Conservation (phyloP, 2,113 vertebrate species). For the Aspidoscelis tigris region DNA sequence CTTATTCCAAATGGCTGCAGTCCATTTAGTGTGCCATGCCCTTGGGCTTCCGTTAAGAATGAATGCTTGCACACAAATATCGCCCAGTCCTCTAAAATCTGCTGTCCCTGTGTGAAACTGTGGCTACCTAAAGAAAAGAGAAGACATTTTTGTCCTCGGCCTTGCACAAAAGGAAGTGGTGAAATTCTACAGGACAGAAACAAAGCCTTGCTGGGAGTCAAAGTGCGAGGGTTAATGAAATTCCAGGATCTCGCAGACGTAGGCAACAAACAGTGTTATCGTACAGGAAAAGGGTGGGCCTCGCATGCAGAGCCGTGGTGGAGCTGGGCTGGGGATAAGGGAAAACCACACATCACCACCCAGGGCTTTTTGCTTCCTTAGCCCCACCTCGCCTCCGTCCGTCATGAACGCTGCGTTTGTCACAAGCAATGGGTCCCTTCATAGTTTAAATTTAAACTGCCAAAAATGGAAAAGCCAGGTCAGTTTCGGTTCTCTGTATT, state of each 20-base stretch:
- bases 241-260: conserved; percentile 62
- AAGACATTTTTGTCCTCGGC: neutral
- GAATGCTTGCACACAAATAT: neutral
- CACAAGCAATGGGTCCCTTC: conserved; percentile 67
- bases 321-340: conserved; percentile 48
- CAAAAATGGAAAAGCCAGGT: conserved; percentile 65
- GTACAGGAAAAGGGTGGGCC: conserved; percentile 80
- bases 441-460: conserved; percentile 61
- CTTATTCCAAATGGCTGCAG: too few relatives aligned
- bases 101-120: neutral
- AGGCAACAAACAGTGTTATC: conserved; percentile 61
- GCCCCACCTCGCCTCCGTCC: conserved; percentile 55
- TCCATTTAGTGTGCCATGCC: too few relatives aligned
- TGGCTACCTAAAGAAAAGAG: neutral
- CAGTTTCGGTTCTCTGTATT: conserved; percentile 41
- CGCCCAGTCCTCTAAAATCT: neutral
- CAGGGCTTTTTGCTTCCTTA: conserved; percentile 39
- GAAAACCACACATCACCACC: conserved; percentile 65
- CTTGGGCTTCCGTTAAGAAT: neutral
- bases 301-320: conserved; percentile 42
- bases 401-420: conserved; percentile 67
- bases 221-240: conserved; percentile 47
- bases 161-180: neutral
- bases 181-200: conserved; percentile 8
- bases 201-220: conserved; percentile 55